A percentile compares a stretch with the other conserved stretches of the same genome.
phyloP scores from a whole-genome alignment of 2,113 vertebrate genomes.

The Centropus bengalensis region DNA sequence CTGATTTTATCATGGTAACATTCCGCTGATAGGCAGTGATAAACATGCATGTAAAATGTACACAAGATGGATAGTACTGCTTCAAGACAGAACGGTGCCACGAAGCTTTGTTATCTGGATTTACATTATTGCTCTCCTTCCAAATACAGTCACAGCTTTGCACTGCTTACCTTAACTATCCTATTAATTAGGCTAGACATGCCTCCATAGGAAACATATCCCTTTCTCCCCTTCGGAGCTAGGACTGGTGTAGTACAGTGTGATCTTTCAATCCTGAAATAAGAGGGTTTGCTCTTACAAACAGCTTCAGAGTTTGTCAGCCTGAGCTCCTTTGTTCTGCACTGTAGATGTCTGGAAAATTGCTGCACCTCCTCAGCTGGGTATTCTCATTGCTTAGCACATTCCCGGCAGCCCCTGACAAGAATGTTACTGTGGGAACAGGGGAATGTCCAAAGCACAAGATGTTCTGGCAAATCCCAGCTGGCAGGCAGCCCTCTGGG shows the following conservation, averaged over 20 bases:
- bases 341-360: conserved; percentile 14
- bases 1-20: not conserved
- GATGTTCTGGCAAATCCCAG: conserved; percentile 64
- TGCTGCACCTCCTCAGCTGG: not conserved
- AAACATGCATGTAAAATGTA: not conserved
- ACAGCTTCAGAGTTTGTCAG: not conserved
- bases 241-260: not conserved
- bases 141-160: not conserved
- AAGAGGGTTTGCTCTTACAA: not conserved
- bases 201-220: not conserved
- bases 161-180: not conserved
- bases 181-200: not conserved
- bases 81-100: not conserved
- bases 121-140: not conserved
- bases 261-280: not conserved
- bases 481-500: conserved; percentile 54
- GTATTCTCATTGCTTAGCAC: conserved; percentile 56
- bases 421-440: conserved; percentile 50
- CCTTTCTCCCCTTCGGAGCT: not conserved
- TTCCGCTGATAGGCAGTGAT: not conserved
- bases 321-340: not conserved
- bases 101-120: not conserved
- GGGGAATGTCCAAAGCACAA: conserved; percentile 62
- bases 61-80: not conserved
- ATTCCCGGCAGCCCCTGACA: conserved; percentile 34